These are phyloP conservation scores for Hylyphantes graminicola DNA, from an alignment of 1,140 invertebrate species.

Conservation along the genomic window DNA sequence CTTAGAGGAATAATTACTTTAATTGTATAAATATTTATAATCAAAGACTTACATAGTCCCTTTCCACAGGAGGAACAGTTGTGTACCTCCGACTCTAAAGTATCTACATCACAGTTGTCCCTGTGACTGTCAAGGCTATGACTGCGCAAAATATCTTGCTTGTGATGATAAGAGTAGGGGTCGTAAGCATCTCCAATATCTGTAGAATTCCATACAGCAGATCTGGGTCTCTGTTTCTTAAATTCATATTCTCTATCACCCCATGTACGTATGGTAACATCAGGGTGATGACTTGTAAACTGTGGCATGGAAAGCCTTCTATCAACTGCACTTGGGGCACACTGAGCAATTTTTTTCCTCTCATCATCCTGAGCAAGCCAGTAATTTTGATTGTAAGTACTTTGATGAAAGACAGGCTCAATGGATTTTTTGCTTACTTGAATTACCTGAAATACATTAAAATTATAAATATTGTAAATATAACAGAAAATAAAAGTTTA, in stretches of 20 bases:
- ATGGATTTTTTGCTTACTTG: conserved; percentile 7
- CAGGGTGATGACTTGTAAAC: conserved; percentile 13
- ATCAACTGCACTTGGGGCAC: not conserved
- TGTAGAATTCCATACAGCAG: conserved; percentile 24
- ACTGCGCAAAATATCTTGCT: conserved; percentile 39
- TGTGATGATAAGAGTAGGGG: not conserved
- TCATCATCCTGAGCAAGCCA: conserved; percentile 44
- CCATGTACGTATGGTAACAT: conserved; percentile 53
- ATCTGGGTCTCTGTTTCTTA: conserved; percentile 34
- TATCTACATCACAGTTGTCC: conserved; percentile 24
- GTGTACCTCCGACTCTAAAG: conserved; percentile 36
- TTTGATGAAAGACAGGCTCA: conserved; percentile 39
- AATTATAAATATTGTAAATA: not conserved
- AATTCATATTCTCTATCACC: conserved; percentile 44
- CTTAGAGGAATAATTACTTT: no score
- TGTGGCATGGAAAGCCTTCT: conserved; percentile 51
- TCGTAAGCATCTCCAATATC: conserved; percentile 1
- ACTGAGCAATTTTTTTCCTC: not conserved
- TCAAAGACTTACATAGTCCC: conserved; percentile 32
- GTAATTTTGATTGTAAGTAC: conserved; percentile 43
- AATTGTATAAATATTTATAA: no score
- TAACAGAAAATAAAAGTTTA: no score
- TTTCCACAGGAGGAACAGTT: conserved; percentile 42
- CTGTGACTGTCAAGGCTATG: conserved; percentile 12
- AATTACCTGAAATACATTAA: conserved; percentile 12